These are phyloP conservation scores for Acholoe squamosa DNA, from an alignment of 2,888 invertebrate genomes.

Conservation along the genomic window DNA sequence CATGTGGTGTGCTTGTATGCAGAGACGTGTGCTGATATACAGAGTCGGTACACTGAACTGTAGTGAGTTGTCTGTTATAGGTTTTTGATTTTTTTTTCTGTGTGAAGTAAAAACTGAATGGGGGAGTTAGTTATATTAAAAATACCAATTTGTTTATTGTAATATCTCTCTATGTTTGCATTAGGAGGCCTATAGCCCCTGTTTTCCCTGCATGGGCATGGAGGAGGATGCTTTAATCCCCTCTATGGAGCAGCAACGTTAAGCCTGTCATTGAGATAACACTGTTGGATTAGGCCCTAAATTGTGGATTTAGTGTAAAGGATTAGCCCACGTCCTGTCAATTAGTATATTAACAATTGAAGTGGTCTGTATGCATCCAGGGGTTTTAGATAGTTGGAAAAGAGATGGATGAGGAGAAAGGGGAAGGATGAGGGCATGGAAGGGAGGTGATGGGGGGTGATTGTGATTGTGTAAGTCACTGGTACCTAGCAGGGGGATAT, in stretches of 20 bases:
- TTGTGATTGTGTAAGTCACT: background rate
- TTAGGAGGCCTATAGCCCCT: background rate
- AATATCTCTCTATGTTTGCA: background rate
- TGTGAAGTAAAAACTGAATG: background rate
- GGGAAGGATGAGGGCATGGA: background rate
- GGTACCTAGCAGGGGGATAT: conserved; percentile 1
- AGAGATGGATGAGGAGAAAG: background rate
- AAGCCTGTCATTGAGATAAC: background rate
- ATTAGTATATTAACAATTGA: conserved; percentile 27
- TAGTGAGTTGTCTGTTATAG: no score
- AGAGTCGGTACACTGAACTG: no score
- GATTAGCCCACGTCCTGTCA: background rate
- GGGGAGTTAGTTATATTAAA: background rate
- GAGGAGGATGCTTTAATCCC: background rate
- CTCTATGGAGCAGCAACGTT: background rate
- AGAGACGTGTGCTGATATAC: background rate
- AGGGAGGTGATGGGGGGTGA: background rate
- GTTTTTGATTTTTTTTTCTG: no score
- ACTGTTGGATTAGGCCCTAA: background rate
- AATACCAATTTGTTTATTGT: background rate
- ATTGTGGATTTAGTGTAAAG: background rate
- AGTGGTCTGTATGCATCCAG: background rate
- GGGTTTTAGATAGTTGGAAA: background rate
- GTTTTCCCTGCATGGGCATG: background rate
- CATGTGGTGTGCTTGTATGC: conserved; percentile 5